Evolutionary conservation across 2,797 vertebrate genomes (phyloP), one percentile per base, ranked within the genome.

Genomic region (Tadarida brasiliensis): DNA sequence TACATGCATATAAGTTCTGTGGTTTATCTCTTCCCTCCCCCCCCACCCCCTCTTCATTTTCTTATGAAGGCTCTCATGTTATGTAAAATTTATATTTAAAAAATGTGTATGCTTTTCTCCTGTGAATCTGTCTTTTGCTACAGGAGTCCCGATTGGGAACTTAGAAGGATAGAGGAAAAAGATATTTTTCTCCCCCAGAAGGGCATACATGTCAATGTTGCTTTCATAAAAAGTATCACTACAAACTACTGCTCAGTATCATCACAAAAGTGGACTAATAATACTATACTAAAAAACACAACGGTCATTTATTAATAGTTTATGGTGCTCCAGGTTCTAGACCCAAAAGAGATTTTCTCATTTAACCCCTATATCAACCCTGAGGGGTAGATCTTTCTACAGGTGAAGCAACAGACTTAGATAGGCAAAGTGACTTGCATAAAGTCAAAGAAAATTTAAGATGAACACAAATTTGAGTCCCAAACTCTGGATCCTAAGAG

Each of bases 1-100:
- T n/a, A n/a, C n/a, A n/a, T n/a, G n/a, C n/a, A n/a, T n/a, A n/a
- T n/a, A n/a, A n/a, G n/a, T n/a, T n/a, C n/a, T n/a, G n/a, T n/a
- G n/a, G n/a, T n/a, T n/a, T n/a, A n/a, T n/a, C n/a, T n/a, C n/a
- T n/a, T n/a, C n/a, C n/a, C n/a, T n/a, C n/a, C n/a, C n/a, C n/a
- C n/a, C n/a, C n/a, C n/a, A n/a, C n/a, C n/a, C n/a, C n/a, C n/a
- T 89, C 61, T 80, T 71, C 4, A 61, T 71, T 87, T 93, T 19
- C 56, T 87, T 61, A 24, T 14, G 7, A 80, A 61, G n/a, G 5
- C 26, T 71, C 14, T n/a, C 47, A 4, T 73, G 33, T 26, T 20
- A 63, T 16, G 10, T 87, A 63, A 87, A 54, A 67, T 19, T 61
- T 54, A 63, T 2, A 35, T 57, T 67, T n/a, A 26, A 33, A 84